Percentiles rank a stretch among this genome's conserved stretches.
phyloP scores from a whole-genome alignment of 2,797 vertebrate species.

The Enteromius anoplus region DNA sequence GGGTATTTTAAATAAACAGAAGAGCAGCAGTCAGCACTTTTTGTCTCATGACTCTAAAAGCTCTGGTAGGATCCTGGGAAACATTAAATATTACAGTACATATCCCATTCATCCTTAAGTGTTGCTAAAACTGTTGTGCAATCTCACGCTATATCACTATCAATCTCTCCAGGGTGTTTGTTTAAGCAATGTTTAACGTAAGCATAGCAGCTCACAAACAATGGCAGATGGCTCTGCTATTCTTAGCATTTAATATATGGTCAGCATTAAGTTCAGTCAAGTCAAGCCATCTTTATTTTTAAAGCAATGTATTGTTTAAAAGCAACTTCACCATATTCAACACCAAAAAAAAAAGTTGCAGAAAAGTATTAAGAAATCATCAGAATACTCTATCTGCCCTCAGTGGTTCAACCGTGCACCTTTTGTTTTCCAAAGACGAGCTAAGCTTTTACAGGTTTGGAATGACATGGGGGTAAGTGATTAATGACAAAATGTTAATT shows the following conservation, averaged over 20 bases:
- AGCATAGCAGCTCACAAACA: not conserved
- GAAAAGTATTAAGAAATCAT: no score
- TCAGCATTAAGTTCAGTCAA: not conserved
- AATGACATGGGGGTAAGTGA: no score
- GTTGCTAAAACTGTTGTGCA: not conserved
- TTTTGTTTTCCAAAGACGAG: no score
- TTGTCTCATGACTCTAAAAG: slow-evolving; percentile 13
- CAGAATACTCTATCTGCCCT: no score
- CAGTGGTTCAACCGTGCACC: no score
- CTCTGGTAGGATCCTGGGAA: slow-evolving; percentile 29
- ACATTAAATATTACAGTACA: slow-evolving; percentile 39
- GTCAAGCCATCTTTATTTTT: not conserved
- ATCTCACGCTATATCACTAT: not conserved
- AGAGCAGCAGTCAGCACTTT: slow-evolving; percentile 22
- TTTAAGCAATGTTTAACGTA: slow-evolving; percentile 5
- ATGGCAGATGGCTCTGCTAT: not conserved
- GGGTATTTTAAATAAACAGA: slow-evolving; percentile 51
- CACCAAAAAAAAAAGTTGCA: no score
- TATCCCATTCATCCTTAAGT: not conserved
- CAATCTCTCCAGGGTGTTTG: not conserved
- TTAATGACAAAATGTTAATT: no score
- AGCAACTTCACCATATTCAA: not conserved
- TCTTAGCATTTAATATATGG: not conserved
- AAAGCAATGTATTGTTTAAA: not conserved
- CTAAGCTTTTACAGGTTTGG: no score